Percentiles rank a stretch among this genome's conserved stretches.
Conservation (phyloP, 2,888 invertebrate genomes). For the Mayetiola destructor region DNA sequence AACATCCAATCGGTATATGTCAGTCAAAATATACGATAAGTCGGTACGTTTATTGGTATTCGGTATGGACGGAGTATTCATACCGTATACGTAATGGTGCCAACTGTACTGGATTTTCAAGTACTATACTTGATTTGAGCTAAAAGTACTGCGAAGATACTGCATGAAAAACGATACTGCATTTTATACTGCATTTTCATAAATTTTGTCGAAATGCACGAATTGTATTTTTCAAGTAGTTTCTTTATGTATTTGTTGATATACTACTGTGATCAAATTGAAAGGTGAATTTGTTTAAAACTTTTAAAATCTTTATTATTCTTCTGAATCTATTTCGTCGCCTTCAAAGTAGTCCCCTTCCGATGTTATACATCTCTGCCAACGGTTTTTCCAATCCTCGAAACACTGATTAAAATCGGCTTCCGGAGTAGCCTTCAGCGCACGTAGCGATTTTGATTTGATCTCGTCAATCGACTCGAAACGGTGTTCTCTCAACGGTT, state of each 20-base stretch:
- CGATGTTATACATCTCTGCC: not conserved
- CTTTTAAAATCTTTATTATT: no score
- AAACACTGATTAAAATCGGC: not conserved
- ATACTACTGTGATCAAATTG: no score
- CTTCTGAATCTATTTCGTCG: slow-evolving; percentile 14
- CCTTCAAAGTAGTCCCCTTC: not conserved
- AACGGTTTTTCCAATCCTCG: slow-evolving; percentile 3
- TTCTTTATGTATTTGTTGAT: no score
- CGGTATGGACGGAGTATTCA: no score
- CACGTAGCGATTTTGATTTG: not conserved
- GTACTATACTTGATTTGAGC: not conserved
- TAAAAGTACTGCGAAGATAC: not conserved
- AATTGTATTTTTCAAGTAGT: not conserved
- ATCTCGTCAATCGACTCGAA: slow-evolving; percentile 7
- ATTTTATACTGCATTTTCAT: not conserved
- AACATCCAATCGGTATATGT: no score
- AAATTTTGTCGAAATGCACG: not conserved
- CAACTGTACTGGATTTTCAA: not conserved
- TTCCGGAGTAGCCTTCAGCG: not conserved
- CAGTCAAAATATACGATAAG: no score
- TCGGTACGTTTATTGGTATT: no score
- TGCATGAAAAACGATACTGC: not conserved
- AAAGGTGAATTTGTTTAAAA: no score
- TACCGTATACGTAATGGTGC: not conserved
- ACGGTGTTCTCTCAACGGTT: not conserved